phyloP scores from a whole-genome alignment of 1,140 invertebrate species.

The Hyles vespertilio region DNA sequence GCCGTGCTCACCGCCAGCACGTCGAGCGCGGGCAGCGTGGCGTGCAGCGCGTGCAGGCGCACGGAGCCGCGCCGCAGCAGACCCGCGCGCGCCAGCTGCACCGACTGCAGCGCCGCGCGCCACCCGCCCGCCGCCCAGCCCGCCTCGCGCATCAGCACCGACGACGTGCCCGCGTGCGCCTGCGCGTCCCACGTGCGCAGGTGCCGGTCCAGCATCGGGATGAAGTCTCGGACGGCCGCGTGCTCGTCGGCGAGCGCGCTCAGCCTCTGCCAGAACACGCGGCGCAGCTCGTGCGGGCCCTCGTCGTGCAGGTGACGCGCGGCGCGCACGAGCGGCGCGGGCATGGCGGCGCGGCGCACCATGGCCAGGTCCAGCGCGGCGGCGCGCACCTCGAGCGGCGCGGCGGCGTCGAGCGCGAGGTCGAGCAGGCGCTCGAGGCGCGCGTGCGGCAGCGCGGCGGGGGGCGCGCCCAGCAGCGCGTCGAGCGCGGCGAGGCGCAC shows the following conservation, averaged over 20 bases:
- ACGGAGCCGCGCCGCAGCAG: slow-evolving; percentile 19
- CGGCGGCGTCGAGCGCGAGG: slow-evolving; percentile 13
- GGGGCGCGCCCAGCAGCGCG: slow-evolving; percentile 10
- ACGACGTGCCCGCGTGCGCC: slow-evolving; percentile 10
- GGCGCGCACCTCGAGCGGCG: slow-evolving; percentile 35
- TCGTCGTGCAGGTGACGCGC: slow-evolving; percentile 19
- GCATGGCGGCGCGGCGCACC: slow-evolving; percentile 15
- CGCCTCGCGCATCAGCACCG: slow-evolving; percentile 11
- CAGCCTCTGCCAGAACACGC: slow-evolving; percentile 40
- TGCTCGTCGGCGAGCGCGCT: slow-evolving; percentile 17
- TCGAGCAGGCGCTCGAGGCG: slow-evolving; percentile 23
- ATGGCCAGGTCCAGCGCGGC: slow-evolving; percentile 40
- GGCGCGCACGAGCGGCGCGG: slow-evolving; percentile 15
- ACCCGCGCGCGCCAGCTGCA: slow-evolving; percentile 22
- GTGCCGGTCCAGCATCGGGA: slow-evolving; percentile 18
- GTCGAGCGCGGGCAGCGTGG: neutral
- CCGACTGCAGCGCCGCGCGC: slow-evolving; percentile 9
- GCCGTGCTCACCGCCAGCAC: slow-evolving; percentile 15
- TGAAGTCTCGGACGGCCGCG: slow-evolving; percentile 17
- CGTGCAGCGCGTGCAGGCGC: slow-evolving; percentile 1
- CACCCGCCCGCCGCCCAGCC: slow-evolving; percentile 15
- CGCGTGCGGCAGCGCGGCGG: slow-evolving; percentile 15
- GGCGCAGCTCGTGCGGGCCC: slow-evolving; percentile 29
- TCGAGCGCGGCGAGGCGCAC: slow-evolving; percentile 5
- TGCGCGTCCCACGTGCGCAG: slow-evolving; percentile 29